phyloP scores from a whole-genome alignment of 2,113 vertebrate species.

The Odontophorus gujanensis region DNA sequence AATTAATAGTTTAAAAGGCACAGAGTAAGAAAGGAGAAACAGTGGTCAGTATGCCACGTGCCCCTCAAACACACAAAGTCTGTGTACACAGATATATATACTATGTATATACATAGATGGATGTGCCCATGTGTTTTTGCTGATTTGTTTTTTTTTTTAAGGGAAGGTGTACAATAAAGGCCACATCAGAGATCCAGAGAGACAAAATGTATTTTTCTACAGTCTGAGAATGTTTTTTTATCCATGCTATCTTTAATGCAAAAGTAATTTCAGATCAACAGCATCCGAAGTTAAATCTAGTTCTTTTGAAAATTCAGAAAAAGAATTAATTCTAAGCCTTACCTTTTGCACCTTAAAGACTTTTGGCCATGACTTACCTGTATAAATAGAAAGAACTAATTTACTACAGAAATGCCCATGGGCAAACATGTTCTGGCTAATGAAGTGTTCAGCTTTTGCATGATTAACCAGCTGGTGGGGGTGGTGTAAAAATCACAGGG shows the following conservation, averaged over 20 bases:
- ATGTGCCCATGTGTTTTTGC: neutral
- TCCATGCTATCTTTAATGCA: conserved; percentile 25
- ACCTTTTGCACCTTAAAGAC: conserved; percentile 83
- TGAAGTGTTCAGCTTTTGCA: conserved; percentile 94
- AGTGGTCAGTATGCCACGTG: conserved; percentile 15
- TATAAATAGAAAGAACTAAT: conserved; percentile 90
- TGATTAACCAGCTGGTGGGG: conserved; percentile 95
- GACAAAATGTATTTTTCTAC: neutral
- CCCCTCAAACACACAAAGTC: neutral
- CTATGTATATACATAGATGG: accelerated
- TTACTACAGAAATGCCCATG: conserved; percentile 89
- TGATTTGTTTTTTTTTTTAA: neutral
- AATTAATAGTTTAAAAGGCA: conserved; percentile 64
- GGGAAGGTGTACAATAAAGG: neutral
- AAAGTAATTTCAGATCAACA: conserved; percentile 52
- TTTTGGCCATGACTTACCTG: conserved; percentile 87
- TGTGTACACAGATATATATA: neutral
- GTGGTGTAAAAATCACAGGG: conserved; percentile 89
- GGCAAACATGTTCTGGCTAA: conserved; percentile 93
- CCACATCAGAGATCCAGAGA: neutral
- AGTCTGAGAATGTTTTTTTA: conserved; percentile 7
- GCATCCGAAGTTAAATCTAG: conserved; percentile 37
- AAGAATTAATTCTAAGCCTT: conserved; percentile 81
- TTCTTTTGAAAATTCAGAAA: conserved; percentile 56
- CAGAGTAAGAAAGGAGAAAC: conserved; percentile 41